Base-by-base conservation (phyloP, 2,888 invertebrate genomes). In the Creontiades dilutus region DNA sequence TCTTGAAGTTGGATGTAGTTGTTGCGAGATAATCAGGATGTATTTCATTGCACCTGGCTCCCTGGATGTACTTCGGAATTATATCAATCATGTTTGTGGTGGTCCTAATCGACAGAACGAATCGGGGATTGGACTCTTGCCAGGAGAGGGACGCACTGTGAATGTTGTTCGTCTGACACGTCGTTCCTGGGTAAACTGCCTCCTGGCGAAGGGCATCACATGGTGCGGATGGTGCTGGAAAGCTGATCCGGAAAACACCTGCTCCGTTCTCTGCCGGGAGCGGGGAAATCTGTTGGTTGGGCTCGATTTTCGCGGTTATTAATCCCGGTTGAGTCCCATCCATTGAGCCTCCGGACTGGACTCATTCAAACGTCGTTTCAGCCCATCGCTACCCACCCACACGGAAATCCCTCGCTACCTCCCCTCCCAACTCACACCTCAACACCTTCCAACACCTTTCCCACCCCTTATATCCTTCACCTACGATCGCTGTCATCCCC, bases 251-350 rank as follows among this genome's bases (percentile, higher is more conserved):
- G 16, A 52, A 52, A 52, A 2, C 52, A 52, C 52, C 52, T 52
- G 52, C 52, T 52, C 16, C 52, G 9, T 61, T 61, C 61, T 61
- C 61, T 61, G 61, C 3, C 16, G 61, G 9, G 61, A 16, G 16
- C 61, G 19, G 52, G 52, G 61, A 19, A 19, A 61, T 61, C 61
- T 61, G 61, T 19, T 61, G 61, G 61, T n/a, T 19, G 16, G 61
- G 61, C 61, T 61, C 61, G 61, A 61, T 61, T 61, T 61, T 61
- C 61, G 61, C 61, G 61, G 61, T 61, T 61, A 61, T 61, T 61
- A 61, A 61, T 61, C 61, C 61, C 19, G 9, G 52, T 52, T 16
- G 14, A 52, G 52, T 19, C 19, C 19, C 61, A n/a, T 61, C 61
- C 61, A 19, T 61, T 61, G 61, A 61, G 61, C 61, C 19, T 9